These are phyloP conservation scores for Drosophila sulfurigaster DNA, from an alignment of 1,140 invertebrate species.

Conservation along the genomic window DNA sequence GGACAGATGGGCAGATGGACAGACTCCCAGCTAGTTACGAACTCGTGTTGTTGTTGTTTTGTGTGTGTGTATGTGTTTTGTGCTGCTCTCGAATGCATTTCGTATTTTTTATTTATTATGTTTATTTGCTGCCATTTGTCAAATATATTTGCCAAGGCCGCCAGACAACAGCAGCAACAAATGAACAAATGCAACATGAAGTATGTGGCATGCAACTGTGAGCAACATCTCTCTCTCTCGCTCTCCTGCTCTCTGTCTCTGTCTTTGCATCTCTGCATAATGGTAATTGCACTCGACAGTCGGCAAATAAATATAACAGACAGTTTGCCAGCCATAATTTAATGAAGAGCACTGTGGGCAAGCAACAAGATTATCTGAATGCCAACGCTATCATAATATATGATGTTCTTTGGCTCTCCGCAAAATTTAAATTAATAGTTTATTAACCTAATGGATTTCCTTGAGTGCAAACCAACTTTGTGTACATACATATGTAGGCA, in stretches of 20 bases:
- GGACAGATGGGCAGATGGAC: neutral
- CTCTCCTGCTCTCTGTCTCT: neutral
- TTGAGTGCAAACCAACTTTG: neutral
- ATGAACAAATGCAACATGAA: constrained; percentile 31
- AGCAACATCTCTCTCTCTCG: neutral
- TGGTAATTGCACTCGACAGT: constrained; percentile 41
- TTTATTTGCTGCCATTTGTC: constrained; percentile 82
- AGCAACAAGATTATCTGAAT: constrained; percentile 15
- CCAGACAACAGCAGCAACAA: constrained; percentile 30
- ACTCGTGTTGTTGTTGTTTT: neutral
- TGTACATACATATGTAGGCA: neutral
- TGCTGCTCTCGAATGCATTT: constrained; percentile 66
- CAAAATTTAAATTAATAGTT: constrained; percentile 21
- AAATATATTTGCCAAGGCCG: constrained; percentile 70
- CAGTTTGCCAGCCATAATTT: constrained; percentile 30
- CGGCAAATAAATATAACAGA: constrained; percentile 1
- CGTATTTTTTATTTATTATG: constrained; percentile 78
- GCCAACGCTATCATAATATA: constrained; percentile 9
- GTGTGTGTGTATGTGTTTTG: neutral
- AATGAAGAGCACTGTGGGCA: constrained; percentile 18
- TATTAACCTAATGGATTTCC: constrained; percentile 21
- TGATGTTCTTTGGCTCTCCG: neutral
- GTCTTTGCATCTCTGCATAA: constrained; percentile 34
- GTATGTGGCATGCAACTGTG: constrained; percentile 33
- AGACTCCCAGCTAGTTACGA: constrained; percentile 57